Conservation (phyloP, 2,113 vertebrate genomes). For the Lepisosteus oculatus region DNA sequence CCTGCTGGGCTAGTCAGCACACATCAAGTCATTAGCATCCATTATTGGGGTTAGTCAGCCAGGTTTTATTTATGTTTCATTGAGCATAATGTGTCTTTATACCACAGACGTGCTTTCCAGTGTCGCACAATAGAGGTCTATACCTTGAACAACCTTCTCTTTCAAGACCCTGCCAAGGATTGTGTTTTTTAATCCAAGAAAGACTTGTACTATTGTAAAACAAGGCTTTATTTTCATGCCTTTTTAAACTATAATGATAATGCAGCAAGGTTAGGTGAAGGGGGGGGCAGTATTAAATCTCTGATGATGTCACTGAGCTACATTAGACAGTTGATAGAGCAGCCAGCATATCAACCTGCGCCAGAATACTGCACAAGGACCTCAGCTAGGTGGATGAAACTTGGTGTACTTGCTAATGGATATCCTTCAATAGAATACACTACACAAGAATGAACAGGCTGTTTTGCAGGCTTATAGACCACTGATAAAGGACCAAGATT, state of each 20-base stretch:
- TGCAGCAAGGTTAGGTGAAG: constrained; percentile 22
- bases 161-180: constrained; percentile 20
- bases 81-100: constrained; percentile 20
- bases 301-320: constrained; percentile 1
- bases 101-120: constrained; percentile 14
- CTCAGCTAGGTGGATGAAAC: too few relatives aligned
- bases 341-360: constrained; percentile 20
- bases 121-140: constrained; percentile 40
- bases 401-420: too few relatives aligned
- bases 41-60: constrained; percentile 26
- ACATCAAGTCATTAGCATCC: constrained; percentile 28
- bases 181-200: constrained; percentile 21
- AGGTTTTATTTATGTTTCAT: constrained; percentile 31
- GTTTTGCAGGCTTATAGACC: too few relatives aligned
- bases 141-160: constrained; percentile 31
- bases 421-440: too few relatives aligned
- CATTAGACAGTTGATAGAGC: constrained; percentile 18
- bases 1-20: constrained; percentile 31
- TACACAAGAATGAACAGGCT: too few relatives aligned
- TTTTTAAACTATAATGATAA: constrained; percentile 12
- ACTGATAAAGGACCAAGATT: too few relatives aligned
- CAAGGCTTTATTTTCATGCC: constrained; percentile 31
- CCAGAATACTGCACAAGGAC: not conserved
- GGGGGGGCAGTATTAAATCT: constrained; percentile 3
- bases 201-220: constrained; percentile 25